Evolutionary conservation across 2,888 invertebrate species (phyloP), one percentile per base, ranked within the genome.

Genomic region (Anodontia alba): DNA sequence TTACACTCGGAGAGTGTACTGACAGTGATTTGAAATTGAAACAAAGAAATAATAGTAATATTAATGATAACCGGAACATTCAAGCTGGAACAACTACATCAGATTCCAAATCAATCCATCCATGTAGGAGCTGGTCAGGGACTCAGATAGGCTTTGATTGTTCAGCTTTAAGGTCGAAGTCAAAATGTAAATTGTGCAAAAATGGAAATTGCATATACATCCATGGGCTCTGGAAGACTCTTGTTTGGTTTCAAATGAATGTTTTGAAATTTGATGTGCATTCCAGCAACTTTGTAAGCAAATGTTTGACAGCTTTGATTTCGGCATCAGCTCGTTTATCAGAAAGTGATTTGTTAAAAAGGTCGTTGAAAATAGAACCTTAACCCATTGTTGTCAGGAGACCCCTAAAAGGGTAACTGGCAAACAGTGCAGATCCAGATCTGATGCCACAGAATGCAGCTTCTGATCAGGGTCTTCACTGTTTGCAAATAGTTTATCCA

Each of bases 121-220:
- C 62, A 20, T 62, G 62, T 62, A 62, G 33, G 23, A 62, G 62
- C 33, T 20, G 31, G 62, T 62, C 62, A 62, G 62, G 23, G 7
- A 38, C 38, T 8, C 5, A 38, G 7, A 38, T 38, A 12, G 7
- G 12, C 12, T 12, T 38, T 5, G 12, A 12, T 38, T 8, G 7
- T 38, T 5, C 38, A 38, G 38, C 5, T 38, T 12, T 38, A 12
- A 31, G 20, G 17, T 31, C 62, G 1, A 5, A 1, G 20, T 33
- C 7, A 20, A 33, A 33, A 1, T 62, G 62, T 33, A 29, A 29
- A 33, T 20, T 33, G 33, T 62, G 62, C 33, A 33, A 10, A 20
- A 33, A 62, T 23, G 29, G 33, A 33, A 20, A 17, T 2, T 62
- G 62, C 20, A 3, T 62, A 10, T 62, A 62, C 33, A 33, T 20